Percentiles rank a stretch among this genome's conserved stretches.
phyloP scores from a whole-genome alignment of 2,888 invertebrate species.

The Nomada ferruginata region DNA sequence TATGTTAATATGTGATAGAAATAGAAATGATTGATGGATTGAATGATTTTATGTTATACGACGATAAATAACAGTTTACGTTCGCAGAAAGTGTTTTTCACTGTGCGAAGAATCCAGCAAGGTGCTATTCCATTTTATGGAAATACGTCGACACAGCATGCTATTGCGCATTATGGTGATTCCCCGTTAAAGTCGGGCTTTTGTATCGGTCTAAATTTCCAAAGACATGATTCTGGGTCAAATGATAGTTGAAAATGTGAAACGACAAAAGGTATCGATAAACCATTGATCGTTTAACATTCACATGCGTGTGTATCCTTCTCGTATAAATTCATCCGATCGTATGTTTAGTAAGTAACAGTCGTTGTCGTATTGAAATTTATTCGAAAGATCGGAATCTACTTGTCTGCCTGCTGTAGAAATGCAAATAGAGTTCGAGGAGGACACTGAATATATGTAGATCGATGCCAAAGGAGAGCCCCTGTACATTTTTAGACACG shows the following conservation, averaged over 20 bases:
- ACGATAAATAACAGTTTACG: slow-evolving; percentile 2
- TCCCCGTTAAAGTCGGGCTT: neutral
- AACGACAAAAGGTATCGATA: neutral
- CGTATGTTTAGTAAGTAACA: slow-evolving; percentile 23
- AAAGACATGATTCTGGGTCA: neutral
- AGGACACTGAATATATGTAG: slow-evolving; percentile 76
- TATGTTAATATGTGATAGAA: slow-evolving; percentile 49
- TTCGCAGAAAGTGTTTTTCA: slow-evolving; percentile 24
- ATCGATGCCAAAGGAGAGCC: slow-evolving; percentile 71
- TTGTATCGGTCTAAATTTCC: neutral
- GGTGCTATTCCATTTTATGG: too few relatives aligned
- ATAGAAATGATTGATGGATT: slow-evolving; percentile 24
- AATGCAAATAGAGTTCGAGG: slow-evolving; percentile 76
- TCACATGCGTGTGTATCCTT: neutral
- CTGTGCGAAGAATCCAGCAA: neutral
- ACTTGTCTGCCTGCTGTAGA: slow-evolving; percentile 43
- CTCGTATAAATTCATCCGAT: slow-evolving; percentile 6
- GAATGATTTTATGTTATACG: slow-evolving; percentile 33
- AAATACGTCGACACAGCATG: too few relatives aligned
- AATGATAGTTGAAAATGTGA: neutral
- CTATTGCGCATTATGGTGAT: too few relatives aligned
- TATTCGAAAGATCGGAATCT: slow-evolving; percentile 76
- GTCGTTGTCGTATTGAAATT: slow-evolving; percentile 70
- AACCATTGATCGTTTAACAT: neutral
- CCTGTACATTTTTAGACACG: slow-evolving; percentile 9